A percentile compares a stretch with the other conserved stretches of the same genome.
phyloP scores from a whole-genome alignment of 2,797 vertebrate genomes.

The Microctenopoma lineatum region DNA sequence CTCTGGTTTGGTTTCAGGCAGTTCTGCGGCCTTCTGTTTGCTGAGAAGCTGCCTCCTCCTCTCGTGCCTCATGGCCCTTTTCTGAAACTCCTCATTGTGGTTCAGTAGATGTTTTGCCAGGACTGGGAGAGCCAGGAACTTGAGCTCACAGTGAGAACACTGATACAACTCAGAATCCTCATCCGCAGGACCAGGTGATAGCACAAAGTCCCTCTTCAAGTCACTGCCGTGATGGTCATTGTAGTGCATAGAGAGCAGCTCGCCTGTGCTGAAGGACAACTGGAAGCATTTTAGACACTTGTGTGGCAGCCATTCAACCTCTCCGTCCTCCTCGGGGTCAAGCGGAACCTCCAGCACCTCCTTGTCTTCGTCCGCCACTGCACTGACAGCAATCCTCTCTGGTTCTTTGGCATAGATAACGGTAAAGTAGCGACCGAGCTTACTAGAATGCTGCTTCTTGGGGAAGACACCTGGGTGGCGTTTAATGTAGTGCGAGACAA shows the following conservation, averaged over 20 bases:
- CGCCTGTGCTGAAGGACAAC: conserved; percentile 91
- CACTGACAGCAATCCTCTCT: conserved; percentile 74
- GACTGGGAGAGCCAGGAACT: conserved; percentile 88
- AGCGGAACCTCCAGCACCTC: conserved; percentile 83
- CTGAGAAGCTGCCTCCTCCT: conserved; percentile 92
- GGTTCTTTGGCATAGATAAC: conserved; percentile 93
- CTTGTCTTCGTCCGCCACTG: conserved; percentile 73
- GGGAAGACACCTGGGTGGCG: conserved; percentile 98
- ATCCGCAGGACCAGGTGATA: conserved; percentile 83
- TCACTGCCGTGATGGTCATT: conserved; percentile 94
- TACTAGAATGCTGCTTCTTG: conserved; percentile 96
- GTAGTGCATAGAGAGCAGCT: conserved; percentile 96
- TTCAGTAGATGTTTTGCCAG: conserved; percentile 90
- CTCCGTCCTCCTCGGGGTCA: conserved; percentile 84
- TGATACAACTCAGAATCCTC: conserved; percentile 89
- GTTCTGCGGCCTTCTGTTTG: conserved; percentile 89
- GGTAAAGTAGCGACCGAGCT: conserved; percentile 96
- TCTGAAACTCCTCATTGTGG: conserved; percentile 97
- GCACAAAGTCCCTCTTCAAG: conserved; percentile 93
- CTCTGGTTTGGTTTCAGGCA: conserved; percentile 88
- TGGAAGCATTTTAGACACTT: conserved; percentile 97
- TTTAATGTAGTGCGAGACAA: conserved; percentile 99
- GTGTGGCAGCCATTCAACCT: conserved; percentile 92
- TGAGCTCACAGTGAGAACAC: conserved; percentile 95
- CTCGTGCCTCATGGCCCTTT: conserved; percentile 92